Percentiles rank a stretch among this genome's conserved stretches.
These are phyloP conservation scores for Micropoecilia bifurca DNA, from an alignment of 2,797 vertebrate species.

Conservation along the genomic window DNA sequence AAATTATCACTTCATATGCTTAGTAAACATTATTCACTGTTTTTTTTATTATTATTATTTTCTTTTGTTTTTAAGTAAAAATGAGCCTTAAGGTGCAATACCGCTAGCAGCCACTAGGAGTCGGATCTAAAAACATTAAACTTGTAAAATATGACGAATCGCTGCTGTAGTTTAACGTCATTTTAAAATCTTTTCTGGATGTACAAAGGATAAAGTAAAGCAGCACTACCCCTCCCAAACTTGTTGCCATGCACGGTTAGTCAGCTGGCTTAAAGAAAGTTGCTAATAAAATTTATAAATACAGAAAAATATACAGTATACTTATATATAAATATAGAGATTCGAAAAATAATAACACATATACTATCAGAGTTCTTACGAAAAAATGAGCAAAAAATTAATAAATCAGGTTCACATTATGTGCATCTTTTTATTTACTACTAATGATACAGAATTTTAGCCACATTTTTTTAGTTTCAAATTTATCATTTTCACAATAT, in stretches of 20 bases:
- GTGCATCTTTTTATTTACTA: too few species aligned
- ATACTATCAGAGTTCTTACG: neutral
- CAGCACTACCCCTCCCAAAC: neutral
- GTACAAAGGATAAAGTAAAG: neutral
- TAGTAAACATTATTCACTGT: neutral
- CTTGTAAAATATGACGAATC: too few species aligned
- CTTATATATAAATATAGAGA: neutral
- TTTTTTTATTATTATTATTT: neutral
- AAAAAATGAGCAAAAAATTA: neutral
- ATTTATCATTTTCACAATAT: neutral
- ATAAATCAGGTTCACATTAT: neutral
- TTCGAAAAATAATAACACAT: neutral
- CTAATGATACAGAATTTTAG: too few species aligned
- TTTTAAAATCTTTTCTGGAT: neutral
- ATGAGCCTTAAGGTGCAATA: neutral
- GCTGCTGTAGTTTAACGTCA: neutral
- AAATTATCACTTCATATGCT: constrained; percentile 33
- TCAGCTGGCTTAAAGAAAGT: neutral
- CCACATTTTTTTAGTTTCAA: neutral
- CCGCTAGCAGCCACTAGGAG: neutral
- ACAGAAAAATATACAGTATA: neutral
- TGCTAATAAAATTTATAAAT: neutral
- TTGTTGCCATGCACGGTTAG: neutral
- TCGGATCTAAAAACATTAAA: too few species aligned
- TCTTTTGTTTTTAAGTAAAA: neutral